Conservation (phyloP, 1,140 invertebrate species). For the Zaprionus africanus region DNA sequence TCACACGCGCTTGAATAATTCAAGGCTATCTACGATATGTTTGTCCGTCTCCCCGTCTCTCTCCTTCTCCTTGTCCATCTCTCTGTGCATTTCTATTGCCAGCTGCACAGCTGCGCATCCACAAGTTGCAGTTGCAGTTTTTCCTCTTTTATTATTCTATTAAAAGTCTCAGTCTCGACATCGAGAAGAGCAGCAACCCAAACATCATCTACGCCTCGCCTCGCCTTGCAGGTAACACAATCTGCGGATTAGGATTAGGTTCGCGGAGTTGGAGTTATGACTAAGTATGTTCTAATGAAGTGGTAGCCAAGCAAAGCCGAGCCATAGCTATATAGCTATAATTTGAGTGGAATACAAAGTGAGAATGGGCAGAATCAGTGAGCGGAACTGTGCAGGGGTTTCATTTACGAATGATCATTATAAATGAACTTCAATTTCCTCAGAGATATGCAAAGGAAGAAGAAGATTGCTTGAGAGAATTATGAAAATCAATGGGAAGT, state of each 20-base stretch:
- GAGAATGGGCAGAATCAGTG: not conserved
- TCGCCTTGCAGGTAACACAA: conserved; percentile 34
- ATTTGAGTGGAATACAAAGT: not conserved
- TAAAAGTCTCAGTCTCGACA: conserved; percentile 12
- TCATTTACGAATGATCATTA: not conserved
- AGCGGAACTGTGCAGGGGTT: not conserved
- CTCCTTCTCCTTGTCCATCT: conserved; percentile 30
- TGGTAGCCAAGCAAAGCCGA: conserved; percentile 25
- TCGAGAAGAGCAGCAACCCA: conserved; percentile 6
- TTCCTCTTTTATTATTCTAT: conserved; percentile 10
- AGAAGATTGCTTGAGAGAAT: not conserved
- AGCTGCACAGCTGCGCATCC: conserved; percentile 58
- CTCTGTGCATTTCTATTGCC: conserved; percentile 59
- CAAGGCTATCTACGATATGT: conserved; percentile 64
- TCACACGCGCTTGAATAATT: conserved; percentile 83
- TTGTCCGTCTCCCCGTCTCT: conserved; percentile 17
- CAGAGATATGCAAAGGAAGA: not conserved
- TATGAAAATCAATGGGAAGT: not conserved
- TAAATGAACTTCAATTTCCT: not conserved
- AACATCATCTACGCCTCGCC: conserved; percentile 30
- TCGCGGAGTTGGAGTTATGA: conserved; percentile 50
- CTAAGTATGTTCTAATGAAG: conserved; percentile 79
- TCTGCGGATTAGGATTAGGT: conserved; percentile 28
- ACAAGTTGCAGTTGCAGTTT: conserved; percentile 11
- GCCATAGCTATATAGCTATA: not conserved